Base-by-base conservation (phyloP, 1,140 invertebrate species). In the Zaprionus lachaisei region DNA sequence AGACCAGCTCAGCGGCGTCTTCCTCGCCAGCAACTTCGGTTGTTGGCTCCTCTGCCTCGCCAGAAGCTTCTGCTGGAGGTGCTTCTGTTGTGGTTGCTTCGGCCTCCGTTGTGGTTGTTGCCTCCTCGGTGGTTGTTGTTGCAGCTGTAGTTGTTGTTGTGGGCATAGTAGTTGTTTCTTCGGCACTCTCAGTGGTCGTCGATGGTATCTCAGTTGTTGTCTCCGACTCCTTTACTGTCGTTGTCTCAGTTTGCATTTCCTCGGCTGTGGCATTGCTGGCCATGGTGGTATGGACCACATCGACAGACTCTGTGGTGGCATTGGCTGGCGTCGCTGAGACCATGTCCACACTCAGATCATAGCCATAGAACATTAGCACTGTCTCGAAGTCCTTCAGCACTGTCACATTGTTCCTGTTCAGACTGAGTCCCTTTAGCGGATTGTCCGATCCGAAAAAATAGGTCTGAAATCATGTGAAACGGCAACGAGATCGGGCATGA, bases 361-460 rank as follows among this genome's bases (percentile, higher is more conserved):
- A 97, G 1, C 96, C 96, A 81, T 97, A 97, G 92, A 97, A 97
- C 68, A 94, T 93, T 17, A 97, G 92, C 37, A 96, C 93, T 22
- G 95, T 94, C 87, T 95, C 95, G 80, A 96, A 97, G 28, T 95
- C 94, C 12, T 94, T 93, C 24, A 94, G 95, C 31, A 97, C 94
- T 4, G 94, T 95, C 1, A 96, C 95, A 86, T 96, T 96, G 79
- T 96, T 95, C 55, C 95, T 95, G 87, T 96, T 97, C 22, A 97
- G 93, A 3, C 96, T 96, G 58, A 97, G 91, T 1, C 96, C 96
- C 7, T 96, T 96, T 1, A 97, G 93, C 66, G 97, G 97, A 26
- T 96, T 96, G 81, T 97, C 96, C 73, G 95, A 94, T 1, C 96
- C 95, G 67, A 96, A 96, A 63, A 97, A 96, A 89, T 97, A 97